Percentiles rank a stretch among this genome's conserved stretches.
Evolutionary conservation across 2,113 vertebrate species (phyloP).

Genomic region (Thamnaconus septentrionalis): DNA sequence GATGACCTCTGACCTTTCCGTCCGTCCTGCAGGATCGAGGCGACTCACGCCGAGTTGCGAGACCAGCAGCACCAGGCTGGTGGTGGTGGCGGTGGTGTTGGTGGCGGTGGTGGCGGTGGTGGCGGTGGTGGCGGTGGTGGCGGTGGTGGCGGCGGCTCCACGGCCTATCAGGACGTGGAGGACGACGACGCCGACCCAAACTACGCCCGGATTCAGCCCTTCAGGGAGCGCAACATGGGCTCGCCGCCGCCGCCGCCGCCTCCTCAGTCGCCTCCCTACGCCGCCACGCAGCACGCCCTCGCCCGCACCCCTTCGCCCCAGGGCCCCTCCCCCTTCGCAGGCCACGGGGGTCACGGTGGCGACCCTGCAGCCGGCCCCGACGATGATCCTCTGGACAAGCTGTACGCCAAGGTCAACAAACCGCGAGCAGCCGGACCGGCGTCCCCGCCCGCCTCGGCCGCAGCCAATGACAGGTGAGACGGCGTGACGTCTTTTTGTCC

Average conservation of each 20-base stretch:
- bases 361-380: slow-evolving; percentile 65
- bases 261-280: slow-evolving; percentile 48
- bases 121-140: neutral
- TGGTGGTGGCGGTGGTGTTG: too few relatives aligned
- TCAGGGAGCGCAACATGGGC: slow-evolving; percentile 78
- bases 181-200: slow-evolving; percentile 95
- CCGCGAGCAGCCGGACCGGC: slow-evolving; percentile 68
- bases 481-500: neutral
- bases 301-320: slow-evolving; percentile 74
- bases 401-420: slow-evolving; percentile 97
- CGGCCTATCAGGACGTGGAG: slow-evolving; percentile 81
- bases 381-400: slow-evolving; percentile 86
- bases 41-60: slow-evolving; percentile 87
- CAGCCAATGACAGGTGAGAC: slow-evolving; percentile 83
- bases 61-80: slow-evolving; percentile 70
- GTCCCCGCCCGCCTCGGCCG: slow-evolving; percentile 68
- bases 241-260: slow-evolving; percentile 34
- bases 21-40: slow-evolving; percentile 81
- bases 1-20: neutral
- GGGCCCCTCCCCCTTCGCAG: slow-evolving; percentile 50
- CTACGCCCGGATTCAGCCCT: slow-evolving; percentile 92
- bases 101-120: neutral
- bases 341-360: slow-evolving; percentile 37
- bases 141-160: slow-evolving; percentile 24
- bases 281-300: slow-evolving; percentile 56